Conservation (phyloP, 2,113 vertebrate species). For the Hippocampus guttulatus region DNA sequence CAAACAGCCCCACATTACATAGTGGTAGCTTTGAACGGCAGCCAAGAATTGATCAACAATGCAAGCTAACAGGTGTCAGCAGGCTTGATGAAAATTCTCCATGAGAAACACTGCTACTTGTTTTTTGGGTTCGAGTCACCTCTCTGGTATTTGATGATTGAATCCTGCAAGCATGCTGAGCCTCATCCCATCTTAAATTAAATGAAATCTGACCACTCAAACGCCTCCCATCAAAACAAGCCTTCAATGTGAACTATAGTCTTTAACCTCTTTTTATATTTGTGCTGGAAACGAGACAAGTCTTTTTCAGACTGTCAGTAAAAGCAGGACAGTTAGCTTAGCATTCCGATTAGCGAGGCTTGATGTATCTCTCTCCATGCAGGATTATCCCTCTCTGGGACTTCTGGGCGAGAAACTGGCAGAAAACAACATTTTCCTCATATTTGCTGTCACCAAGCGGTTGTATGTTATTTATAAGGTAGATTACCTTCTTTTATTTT, state of each 20-base stretch:
- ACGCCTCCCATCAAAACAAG: not conserved
- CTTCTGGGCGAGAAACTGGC: slow-evolving; percentile 93
- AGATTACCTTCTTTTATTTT: not conserved
- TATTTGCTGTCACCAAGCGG: slow-evolving; percentile 91
- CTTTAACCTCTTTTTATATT: not conserved
- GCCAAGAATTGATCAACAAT: not conserved
- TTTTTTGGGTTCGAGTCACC: not conserved
- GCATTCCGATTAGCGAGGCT: not conserved
- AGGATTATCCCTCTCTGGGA: slow-evolving; percentile 95
- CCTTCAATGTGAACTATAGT: not conserved
- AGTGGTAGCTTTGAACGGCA: not conserved
- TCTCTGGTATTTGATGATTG: not conserved
- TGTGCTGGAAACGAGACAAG: not conserved
- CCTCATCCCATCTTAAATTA: not conserved
- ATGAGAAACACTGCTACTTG: not conserved
- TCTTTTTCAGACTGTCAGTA: not conserved
- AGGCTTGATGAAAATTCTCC: not conserved
- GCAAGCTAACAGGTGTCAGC: not conserved
- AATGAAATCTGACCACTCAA: not conserved
- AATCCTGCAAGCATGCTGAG: not conserved
- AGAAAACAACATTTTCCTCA: slow-evolving; percentile 96
- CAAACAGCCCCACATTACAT: not conserved
- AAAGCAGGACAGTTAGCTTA: not conserved
- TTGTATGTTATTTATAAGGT: slow-evolving; percentile 95
- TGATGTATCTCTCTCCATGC: slow-evolving; percentile 9